These are phyloP conservation scores for Loriculus beryllinus DNA, from an alignment of 2,797 vertebrate genomes.

Conservation along the genomic window DNA sequence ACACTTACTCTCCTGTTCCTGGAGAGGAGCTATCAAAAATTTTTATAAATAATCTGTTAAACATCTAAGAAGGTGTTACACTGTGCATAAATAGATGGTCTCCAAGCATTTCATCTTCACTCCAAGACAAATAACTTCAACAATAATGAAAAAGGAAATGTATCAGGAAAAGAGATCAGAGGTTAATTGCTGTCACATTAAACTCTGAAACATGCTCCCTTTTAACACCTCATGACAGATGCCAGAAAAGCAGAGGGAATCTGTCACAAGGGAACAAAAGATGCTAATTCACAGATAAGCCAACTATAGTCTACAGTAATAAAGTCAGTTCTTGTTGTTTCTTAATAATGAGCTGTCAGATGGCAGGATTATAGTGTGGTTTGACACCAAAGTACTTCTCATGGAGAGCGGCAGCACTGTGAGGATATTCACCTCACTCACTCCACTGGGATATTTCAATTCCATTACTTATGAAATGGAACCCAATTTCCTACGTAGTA, in stretches of 20 bases:
- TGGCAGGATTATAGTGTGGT: slow-evolving; percentile 28
- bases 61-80: background rate
- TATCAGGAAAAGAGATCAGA: slow-evolving; percentile 37
- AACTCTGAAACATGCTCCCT: slow-evolving; percentile 45
- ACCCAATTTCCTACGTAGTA: background rate
- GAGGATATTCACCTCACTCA: background rate
- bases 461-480: background rate
- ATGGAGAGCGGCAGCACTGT: background rate
- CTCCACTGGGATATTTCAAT: background rate
- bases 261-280: slow-evolving; percentile 71
- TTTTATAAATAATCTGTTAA: background rate
- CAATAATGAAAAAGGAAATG: slow-evolving; percentile 42
- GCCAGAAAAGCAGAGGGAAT: slow-evolving; percentile 56
- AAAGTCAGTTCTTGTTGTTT: slow-evolving; percentile 69
- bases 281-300: slow-evolving; percentile 69
- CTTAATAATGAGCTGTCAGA: slow-evolving; percentile 77
- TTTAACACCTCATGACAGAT: slow-evolving; percentile 55
- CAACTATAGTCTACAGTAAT: slow-evolving; percentile 53
- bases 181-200: slow-evolving; percentile 73
- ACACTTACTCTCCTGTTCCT: background rate
- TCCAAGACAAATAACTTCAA: slow-evolving; percentile 59
- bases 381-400: slow-evolving; percentile 59
- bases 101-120: slow-evolving; percentile 13
- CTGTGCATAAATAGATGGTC: background rate
- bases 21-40: background rate